A percentile compares a stretch with the other conserved stretches of the same genome.
These are phyloP conservation scores for Huso huso DNA, from an alignment of 2,797 vertebrate genomes.

Conservation along the genomic window DNA sequence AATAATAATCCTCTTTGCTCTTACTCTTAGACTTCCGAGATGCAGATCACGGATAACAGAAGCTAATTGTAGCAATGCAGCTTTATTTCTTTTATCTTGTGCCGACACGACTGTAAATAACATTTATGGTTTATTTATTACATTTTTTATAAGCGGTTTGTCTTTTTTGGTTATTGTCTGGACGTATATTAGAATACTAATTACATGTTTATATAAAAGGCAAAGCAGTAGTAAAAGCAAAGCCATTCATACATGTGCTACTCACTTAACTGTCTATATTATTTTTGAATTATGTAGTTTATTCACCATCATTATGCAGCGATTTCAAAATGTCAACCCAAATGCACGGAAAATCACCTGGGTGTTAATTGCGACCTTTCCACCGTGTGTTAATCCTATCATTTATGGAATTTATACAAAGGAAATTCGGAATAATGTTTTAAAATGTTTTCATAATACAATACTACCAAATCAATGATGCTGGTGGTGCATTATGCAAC, in stretches of 20 bases:
- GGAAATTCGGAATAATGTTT: slow-evolving; percentile 17
- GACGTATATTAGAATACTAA: slow-evolving; percentile 24
- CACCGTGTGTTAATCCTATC: slow-evolving; percentile 23
- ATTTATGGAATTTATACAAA: slow-evolving; percentile 29
- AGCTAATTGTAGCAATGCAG: slow-evolving; percentile 22
- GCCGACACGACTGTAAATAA: slow-evolving; percentile 25
- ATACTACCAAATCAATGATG: background rate
- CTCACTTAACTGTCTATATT: slow-evolving; percentile 17
- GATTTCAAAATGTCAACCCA: slow-evolving; percentile 14
- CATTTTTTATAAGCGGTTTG: slow-evolving; percentile 7
- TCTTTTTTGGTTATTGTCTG: slow-evolving; percentile 18
- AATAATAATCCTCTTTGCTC: slow-evolving; percentile 23
- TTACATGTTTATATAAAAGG: slow-evolving; percentile 10
- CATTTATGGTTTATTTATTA: slow-evolving; percentile 25
- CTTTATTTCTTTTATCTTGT: slow-evolving; percentile 26
- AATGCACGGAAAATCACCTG: slow-evolving; percentile 17
- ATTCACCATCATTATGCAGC: slow-evolving; percentile 17
- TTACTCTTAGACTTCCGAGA: slow-evolving; percentile 20
- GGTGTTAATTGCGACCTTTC: slow-evolving; percentile 19
- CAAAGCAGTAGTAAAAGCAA: slow-evolving; percentile 18
- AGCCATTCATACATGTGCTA: slow-evolving; percentile 25
- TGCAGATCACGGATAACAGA: slow-evolving; percentile 24
- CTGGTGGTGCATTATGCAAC: background rate
- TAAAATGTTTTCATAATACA: background rate
- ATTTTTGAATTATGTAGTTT: slow-evolving; percentile 19